phyloP scores from a whole-genome alignment of 1,140 invertebrate genomes.

The Mycetomoellerius zeteki region DNA sequence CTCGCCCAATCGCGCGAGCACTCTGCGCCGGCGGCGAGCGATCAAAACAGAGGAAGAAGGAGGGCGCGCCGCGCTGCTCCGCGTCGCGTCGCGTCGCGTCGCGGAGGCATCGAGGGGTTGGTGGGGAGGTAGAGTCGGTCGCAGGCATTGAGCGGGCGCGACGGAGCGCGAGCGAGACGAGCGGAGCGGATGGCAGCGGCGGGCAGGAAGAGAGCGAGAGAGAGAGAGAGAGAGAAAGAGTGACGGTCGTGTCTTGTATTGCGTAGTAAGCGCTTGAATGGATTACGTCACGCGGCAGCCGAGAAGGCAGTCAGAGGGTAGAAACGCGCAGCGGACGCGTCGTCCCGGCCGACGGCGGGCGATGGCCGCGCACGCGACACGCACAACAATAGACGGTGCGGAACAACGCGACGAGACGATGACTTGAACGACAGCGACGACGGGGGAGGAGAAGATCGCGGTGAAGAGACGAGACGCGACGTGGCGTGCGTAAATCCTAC shows the following conservation, averaged over 20 bases:
- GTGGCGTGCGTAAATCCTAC: not conserved
- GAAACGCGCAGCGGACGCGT: conserved; percentile 50
- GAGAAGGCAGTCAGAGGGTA: conserved; percentile 67
- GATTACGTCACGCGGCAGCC: conserved; percentile 79
- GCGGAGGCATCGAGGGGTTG: not conserved
- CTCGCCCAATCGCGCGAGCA: conserved; percentile 47
- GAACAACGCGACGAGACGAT: conserved; percentile 1
- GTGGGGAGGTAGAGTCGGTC: conserved; percentile 32
- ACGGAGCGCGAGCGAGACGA: conserved; percentile 21
- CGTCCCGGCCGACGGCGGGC: conserved; percentile 17
- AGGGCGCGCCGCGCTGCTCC: conserved; percentile 51
- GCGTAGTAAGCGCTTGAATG: conserved; percentile 83
- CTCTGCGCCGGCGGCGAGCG: conserved; percentile 51
- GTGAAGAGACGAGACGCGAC: not conserved
- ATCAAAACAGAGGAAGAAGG: conserved; percentile 60
- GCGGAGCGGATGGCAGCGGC: not conserved
- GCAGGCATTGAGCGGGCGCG: conserved; percentile 56
- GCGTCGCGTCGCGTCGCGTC: conserved; percentile 34
- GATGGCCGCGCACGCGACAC: conserved; percentile 30
- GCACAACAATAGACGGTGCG: conserved; percentile 29
- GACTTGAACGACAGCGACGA: not conserved
- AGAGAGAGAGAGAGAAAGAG: not conserved
- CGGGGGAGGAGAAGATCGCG: not conserved
- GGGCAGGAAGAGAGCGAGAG: conserved; percentile 4
- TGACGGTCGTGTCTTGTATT: conserved; percentile 73